phyloP scores from a whole-genome alignment of 2,113 vertebrate species.

The Dicaeum eximium region DNA sequence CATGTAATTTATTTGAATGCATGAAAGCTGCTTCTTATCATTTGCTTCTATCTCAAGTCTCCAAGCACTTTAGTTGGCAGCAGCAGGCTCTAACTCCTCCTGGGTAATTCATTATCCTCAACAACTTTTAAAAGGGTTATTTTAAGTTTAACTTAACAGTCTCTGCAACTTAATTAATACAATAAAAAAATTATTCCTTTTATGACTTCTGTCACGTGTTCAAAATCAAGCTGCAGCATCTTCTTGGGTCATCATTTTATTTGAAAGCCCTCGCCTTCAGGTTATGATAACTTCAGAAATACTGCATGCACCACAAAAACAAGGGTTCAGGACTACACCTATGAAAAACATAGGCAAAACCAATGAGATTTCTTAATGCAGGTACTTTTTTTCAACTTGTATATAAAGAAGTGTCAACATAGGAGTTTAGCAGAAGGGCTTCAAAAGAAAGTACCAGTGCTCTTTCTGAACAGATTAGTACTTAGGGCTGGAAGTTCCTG shows the following conservation, averaged over 20 bases:
- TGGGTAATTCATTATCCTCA: slow-evolving; percentile 56
- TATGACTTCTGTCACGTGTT: background rate
- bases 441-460: background rate
- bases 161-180: slow-evolving; percentile 19
- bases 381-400: background rate
- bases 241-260: slow-evolving; percentile 24
- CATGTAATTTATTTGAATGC: slow-evolving; percentile 54
- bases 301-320: background rate
- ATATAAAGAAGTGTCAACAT: background rate
- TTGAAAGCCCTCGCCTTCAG: background rate
- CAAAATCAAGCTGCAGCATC: slow-evolving; percentile 10
- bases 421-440: background rate
- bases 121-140: slow-evolving; percentile 57
- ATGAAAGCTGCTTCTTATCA: slow-evolving; percentile 40
- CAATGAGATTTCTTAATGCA: background rate
- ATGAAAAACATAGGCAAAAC: background rate
- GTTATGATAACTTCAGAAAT: slow-evolving; percentile 25
- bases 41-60: slow-evolving; percentile 43
- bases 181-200: slow-evolving; percentile 37
- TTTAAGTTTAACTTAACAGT: slow-evolving; percentile 60
- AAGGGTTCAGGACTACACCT: background rate
- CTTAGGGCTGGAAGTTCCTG: background rate
- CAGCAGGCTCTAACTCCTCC: slow-evolving; percentile 17
- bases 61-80: slow-evolving; percentile 34
- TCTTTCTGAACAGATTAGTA: background rate